Evolutionary conservation across 1,140 invertebrate species (phyloP).

Genomic region (Drosophila elegans): DNA sequence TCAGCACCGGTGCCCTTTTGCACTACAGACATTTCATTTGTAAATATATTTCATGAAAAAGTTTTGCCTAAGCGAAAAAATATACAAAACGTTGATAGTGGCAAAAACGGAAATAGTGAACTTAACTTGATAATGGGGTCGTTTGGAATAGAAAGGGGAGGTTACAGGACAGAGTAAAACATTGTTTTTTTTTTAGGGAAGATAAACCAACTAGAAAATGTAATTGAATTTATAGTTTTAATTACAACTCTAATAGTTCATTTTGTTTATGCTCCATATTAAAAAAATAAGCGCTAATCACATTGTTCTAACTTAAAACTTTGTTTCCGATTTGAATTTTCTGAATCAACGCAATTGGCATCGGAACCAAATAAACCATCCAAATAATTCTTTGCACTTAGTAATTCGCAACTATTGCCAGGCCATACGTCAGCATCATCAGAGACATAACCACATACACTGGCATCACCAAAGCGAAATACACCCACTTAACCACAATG

Average conservation of each 20-base stretch:
- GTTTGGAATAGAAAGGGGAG: not conserved
- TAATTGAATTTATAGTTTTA: not conserved
- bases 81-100: constrained; percentile 39
- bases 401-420: not conserved
- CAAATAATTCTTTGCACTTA: not conserved
- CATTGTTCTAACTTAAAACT: too few species aligned
- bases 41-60: constrained; percentile 41
- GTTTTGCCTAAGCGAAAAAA: constrained; percentile 49
- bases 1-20: not conserved
- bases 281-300: too few species aligned
- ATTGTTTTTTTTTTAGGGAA: not conserved
- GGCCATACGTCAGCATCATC: constrained; percentile 13
- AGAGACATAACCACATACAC: constrained; percentile 25
- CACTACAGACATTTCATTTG: constrained; percentile 17
- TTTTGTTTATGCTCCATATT: too few species aligned
- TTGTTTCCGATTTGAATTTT: not conserved
- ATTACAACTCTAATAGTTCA: too few species aligned
- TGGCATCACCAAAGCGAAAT: constrained; percentile 4
- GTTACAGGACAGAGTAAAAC: not conserved
- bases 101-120: constrained; percentile 30
- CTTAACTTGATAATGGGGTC: constrained; percentile 4
- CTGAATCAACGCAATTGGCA: not conserved
- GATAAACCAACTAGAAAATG: not conserved
- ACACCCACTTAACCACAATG: constrained; percentile 41
- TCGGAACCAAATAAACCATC: not conserved